These are phyloP conservation scores for Diaphora mendica DNA, from an alignment of 2,888 invertebrate genomes.

Conservation along the genomic window DNA sequence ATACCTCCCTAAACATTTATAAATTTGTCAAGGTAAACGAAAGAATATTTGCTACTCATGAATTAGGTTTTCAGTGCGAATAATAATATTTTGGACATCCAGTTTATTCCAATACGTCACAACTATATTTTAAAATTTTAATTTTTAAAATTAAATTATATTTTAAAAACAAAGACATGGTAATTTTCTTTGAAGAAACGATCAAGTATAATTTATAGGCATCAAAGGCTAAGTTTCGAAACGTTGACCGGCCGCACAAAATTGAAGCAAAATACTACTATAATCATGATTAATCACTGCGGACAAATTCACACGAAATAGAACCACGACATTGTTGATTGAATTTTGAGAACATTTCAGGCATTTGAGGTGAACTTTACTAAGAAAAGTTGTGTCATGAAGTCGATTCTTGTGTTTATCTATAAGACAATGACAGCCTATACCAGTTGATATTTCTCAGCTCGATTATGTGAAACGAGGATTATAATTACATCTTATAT, in stretches of 20 bases:
- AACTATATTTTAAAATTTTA: too few relatives aligned
- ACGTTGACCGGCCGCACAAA: conserved; percentile 29
- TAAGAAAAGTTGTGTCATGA: background rate
- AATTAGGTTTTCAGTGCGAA: too few relatives aligned
- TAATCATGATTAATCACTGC: conserved; percentile 50
- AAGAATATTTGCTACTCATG: too few relatives aligned
- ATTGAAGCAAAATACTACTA: conserved; percentile 43
- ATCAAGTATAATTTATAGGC: background rate
- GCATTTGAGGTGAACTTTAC: background rate
- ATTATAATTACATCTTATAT: background rate
- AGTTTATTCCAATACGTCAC: too few relatives aligned
- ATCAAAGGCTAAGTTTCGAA: conserved; percentile 29
- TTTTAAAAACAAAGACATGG: too few relatives aligned
- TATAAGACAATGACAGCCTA: background rate
- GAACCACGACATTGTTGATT: conserved; percentile 22
- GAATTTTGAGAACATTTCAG: conserved; percentile 22
- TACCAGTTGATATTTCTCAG: background rate
- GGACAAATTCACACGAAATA: conserved; percentile 34
- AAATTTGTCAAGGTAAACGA: too few relatives aligned
- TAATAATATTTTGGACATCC: too few relatives aligned
- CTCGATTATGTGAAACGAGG: background rate
- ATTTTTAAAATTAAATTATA: too few relatives aligned
- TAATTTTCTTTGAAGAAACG: background rate
- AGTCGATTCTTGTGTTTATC: background rate
- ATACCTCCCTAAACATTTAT: too few relatives aligned